Conservation (phyloP, 1,140 invertebrate genomes). For the Neodiprion lecontei region DNA sequence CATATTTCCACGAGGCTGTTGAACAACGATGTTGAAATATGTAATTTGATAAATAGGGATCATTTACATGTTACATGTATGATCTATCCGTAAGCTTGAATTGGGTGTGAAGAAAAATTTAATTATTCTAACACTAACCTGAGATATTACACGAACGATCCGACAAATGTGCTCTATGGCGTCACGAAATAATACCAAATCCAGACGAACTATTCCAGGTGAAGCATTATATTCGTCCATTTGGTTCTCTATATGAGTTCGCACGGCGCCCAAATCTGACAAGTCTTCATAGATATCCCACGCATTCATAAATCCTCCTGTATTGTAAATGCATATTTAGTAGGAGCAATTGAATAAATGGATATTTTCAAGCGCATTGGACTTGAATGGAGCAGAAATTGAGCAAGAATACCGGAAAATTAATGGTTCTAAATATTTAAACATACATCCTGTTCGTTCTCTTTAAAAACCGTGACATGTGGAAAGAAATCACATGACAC, state of each 20-base stretch:
- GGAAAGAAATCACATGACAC: too few relatives aligned
- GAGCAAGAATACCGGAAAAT: constrained; percentile 20
- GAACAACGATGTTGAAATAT: neutral
- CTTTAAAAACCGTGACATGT: too few relatives aligned
- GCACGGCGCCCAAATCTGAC: constrained; percentile 66
- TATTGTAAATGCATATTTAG: constrained; percentile 19
- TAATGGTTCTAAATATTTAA: constrained; percentile 10
- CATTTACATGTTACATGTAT: too few relatives aligned
- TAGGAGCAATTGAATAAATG: constrained; percentile 16
- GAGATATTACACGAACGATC: constrained; percentile 82
- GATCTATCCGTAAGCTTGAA: too few relatives aligned
- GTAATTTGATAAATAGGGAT: neutral
- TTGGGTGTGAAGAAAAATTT: too few relatives aligned
- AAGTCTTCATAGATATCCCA: constrained; percentile 81
- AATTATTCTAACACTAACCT: constrained; percentile 49
- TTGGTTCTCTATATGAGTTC: constrained; percentile 70
- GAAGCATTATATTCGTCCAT: constrained; percentile 82
- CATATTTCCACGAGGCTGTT: constrained; percentile 77
- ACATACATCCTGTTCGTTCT: too few relatives aligned
- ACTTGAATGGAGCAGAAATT: constrained; percentile 26
- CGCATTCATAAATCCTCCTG: constrained; percentile 76
- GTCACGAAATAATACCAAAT: constrained; percentile 83
- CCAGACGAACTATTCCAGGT: constrained; percentile 76
- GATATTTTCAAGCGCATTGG: neutral
- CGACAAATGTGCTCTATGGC: constrained; percentile 84